Evolutionary conservation across 1,140 invertebrate genomes (phyloP).

Genomic region (Drosophila bifasciata): DNA sequence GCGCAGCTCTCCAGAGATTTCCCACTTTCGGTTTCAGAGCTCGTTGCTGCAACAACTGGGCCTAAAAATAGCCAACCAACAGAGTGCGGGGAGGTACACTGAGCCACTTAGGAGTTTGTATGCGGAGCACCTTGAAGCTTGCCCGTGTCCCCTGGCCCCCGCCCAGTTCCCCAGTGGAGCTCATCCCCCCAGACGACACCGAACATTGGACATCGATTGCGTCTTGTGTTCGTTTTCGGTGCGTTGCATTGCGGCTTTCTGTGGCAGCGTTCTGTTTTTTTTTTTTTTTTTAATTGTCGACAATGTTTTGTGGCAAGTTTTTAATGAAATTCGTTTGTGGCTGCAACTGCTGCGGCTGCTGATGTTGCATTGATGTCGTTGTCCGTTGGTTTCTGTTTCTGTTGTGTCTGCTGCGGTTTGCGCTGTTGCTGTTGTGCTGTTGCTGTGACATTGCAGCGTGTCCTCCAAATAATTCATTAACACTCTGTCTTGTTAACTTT

Average conservation of each 20-base stretch:
- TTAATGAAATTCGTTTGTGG: constrained; percentile 77
- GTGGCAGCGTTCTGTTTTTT: constrained; percentile 49
- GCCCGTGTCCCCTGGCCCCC: constrained; percentile 12
- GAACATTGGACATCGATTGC: constrained; percentile 32
- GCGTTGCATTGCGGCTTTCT: constrained; percentile 43
- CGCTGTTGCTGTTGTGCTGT: constrained; percentile 16
- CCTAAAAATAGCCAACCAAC: constrained; percentile 76
- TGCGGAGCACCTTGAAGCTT: constrained; percentile 10
- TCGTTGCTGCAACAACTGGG: constrained; percentile 39
- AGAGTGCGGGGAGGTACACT: constrained; percentile 4
- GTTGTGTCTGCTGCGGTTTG: constrained; percentile 44
- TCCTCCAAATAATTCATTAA: constrained; percentile 83
- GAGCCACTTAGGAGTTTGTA: constrained; percentile 54
- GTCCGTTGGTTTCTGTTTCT: constrained; percentile 18
- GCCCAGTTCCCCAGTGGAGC: constrained; percentile 9
- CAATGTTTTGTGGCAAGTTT: constrained; percentile 78
- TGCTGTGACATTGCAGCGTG: constrained; percentile 69
- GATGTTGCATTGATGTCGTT: no score
- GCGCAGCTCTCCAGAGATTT: constrained; percentile 68
- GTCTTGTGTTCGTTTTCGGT: constrained; percentile 17
- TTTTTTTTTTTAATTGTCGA: constrained; percentile 80
- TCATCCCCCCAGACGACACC: constrained; percentile 50
- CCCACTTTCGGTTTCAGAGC: constrained; percentile 73
- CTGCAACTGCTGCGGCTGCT: not conserved
- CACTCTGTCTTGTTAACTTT: constrained; percentile 81